Conservation (phyloP, 1,140 invertebrate species). For the Cotesia glomerata region DNA sequence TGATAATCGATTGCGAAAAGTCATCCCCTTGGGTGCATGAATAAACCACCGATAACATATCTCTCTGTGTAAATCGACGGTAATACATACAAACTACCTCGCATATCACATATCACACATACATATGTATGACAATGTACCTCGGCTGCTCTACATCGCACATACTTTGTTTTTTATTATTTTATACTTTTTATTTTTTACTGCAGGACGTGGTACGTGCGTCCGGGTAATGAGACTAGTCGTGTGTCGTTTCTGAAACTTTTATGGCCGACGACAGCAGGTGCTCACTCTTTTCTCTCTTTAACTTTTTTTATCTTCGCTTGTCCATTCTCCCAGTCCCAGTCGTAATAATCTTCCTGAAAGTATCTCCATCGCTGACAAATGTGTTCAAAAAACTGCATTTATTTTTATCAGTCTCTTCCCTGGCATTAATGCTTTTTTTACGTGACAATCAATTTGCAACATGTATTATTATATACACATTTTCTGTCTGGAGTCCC, state of each 20-base stretch:
- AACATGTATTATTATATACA: not conserved
- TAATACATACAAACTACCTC: not conserved
- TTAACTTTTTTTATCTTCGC: not conserved
- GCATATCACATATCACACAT: not conserved
- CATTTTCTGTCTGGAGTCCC: too few relatives aligned
- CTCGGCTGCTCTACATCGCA: not conserved
- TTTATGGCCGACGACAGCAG: slow-evolving; percentile 29
- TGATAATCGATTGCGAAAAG: slow-evolving; percentile 26
- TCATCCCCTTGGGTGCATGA: slow-evolving; percentile 18
- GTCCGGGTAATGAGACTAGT: slow-evolving; percentile 25
- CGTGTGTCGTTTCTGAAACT: slow-evolving; percentile 28
- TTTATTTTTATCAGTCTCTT: not conserved
- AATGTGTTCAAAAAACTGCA: not conserved
- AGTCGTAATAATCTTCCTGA: slow-evolving; percentile 19
- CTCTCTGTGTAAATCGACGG: not conserved
- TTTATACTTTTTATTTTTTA: slow-evolving; percentile 4
- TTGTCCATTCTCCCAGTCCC: not conserved
- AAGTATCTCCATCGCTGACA: slow-evolving; percentile 12
- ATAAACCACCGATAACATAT: slow-evolving; percentile 23
- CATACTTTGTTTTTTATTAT: not conserved
- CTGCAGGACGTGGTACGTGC: slow-evolving; percentile 15
- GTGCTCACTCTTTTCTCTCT: slow-evolving; percentile 13
- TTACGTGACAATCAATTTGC: not conserved
- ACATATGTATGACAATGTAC: not conserved
- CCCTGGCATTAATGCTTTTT: slow-evolving; percentile 10